Percentiles rank a stretch among this genome's conserved stretches.
These are phyloP conservation scores for Bettongia penicillata DNA, from an alignment of 2,113 vertebrate species.

Conservation along the genomic window DNA sequence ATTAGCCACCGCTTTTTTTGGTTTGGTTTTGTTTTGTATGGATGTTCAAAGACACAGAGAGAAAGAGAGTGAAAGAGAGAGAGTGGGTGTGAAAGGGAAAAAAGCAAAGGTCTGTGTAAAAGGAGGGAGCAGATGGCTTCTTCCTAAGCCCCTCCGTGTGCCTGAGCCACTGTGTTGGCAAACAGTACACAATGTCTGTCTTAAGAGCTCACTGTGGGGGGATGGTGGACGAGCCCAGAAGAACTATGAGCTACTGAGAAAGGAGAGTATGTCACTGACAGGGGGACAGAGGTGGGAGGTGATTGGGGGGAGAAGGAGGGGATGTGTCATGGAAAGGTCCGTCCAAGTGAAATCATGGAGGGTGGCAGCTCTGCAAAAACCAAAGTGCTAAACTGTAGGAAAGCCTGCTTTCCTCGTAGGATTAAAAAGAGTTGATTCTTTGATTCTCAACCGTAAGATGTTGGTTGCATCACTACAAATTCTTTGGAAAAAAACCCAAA, in stretches of 20 bases:
- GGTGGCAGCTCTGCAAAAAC: background rate
- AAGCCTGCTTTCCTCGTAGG: background rate
- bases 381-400: background rate
- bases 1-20: constrained; percentile 76
- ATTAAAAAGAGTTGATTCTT: background rate
- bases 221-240: constrained; percentile 37
- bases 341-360: background rate
- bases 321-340: background rate
- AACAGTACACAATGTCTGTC: constrained; percentile 76
- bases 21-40: constrained; percentile 64
- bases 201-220: constrained; percentile 44
- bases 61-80: background rate
- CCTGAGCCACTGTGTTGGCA: constrained; percentile 77
- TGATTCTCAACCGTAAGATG: accelerated
- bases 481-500: background rate
- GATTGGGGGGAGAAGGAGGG: background rate
- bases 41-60: constrained; percentile 69
- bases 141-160: constrained; percentile 71
- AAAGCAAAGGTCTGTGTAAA: constrained; percentile 78
- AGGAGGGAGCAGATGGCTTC: constrained; percentile 77
- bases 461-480: background rate
- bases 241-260: constrained; percentile 31
- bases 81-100: constrained; percentile 48
- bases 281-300: background rate
- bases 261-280: background rate